Conservation (phyloP, 2,888 invertebrate genomes). For the Macrosoma leucophasiata region DNA sequence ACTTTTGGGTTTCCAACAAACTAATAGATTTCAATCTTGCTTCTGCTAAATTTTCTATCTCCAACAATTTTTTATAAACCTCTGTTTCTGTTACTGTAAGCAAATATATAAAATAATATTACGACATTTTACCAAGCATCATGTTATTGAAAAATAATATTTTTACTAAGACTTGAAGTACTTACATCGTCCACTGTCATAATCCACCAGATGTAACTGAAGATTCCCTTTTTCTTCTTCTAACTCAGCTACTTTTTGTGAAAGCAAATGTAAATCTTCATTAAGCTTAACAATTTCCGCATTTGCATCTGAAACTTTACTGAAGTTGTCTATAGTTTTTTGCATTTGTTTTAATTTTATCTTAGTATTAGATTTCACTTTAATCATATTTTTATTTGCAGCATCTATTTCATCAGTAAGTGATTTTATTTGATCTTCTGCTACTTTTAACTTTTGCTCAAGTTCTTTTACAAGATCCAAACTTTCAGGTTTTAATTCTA, state of each 20-base stretch:
- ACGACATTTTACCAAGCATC: slow-evolving; percentile 1
- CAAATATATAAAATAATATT: slow-evolving; percentile 3
- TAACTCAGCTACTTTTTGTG: slow-evolving; percentile 86
- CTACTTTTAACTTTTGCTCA: slow-evolving; percentile 59
- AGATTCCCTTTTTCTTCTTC: slow-evolving; percentile 95
- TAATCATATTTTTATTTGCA: slow-evolving; percentile 85
- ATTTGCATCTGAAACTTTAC: slow-evolving; percentile 80
- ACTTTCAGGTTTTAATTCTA: slow-evolving; percentile 7
- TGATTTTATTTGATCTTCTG: slow-evolving; percentile 61
- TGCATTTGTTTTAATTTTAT: slow-evolving; percentile 84
- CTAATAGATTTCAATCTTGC: slow-evolving; percentile 76
- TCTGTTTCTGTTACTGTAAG: slow-evolving; percentile 69
- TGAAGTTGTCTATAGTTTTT: slow-evolving; percentile 81
- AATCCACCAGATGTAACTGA: slow-evolving; percentile 88
- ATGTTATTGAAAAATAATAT: too few species aligned
- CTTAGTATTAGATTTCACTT: slow-evolving; percentile 83
- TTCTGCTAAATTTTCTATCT: slow-evolving; percentile 68
- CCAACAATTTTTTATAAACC: slow-evolving; percentile 63
- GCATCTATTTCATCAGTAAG: slow-evolving; percentile 83
- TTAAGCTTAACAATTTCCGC: slow-evolving; percentile 79
- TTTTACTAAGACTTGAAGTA: too few species aligned
- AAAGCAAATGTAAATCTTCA: slow-evolving; percentile 77
- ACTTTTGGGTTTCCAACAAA: slow-evolving; percentile 79
- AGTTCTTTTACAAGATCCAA: slow-evolving; percentile 35
- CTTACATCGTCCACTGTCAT: slow-evolving; percentile 82